Conservation (phyloP, 2,113 vertebrate genomes). For the Regulus satrapa region DNA sequence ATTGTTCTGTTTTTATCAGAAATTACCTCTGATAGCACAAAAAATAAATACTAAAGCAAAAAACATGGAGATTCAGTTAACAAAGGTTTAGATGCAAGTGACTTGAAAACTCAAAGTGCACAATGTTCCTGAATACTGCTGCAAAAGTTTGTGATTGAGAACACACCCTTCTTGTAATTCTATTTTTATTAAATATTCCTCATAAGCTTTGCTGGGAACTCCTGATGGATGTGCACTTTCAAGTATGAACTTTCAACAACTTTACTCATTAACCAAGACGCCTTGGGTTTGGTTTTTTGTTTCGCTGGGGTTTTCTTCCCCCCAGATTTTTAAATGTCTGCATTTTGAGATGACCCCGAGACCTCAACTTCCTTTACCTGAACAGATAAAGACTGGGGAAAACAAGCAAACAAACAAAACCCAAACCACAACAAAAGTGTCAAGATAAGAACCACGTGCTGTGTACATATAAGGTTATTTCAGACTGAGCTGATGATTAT, state of each 20-base stretch:
- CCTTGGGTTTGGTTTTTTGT: neutral
- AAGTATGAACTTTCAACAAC: neutral
- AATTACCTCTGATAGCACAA: neutral
- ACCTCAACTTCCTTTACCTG: neutral
- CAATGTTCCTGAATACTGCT: neutral
- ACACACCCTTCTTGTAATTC: neutral
- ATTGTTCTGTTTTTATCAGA: neutral
- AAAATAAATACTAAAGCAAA: neutral
- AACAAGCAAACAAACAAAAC: neutral
- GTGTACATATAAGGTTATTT: neutral
- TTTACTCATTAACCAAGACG: neutral
- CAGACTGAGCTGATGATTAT: neutral
- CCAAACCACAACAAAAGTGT: neutral
- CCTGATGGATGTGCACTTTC: neutral
- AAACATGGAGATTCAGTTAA: neutral
- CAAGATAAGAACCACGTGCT: neutral
- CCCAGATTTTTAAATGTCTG: neutral
- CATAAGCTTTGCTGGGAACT: neutral
- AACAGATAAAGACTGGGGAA: neutral
- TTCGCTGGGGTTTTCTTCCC: fast-evolving
- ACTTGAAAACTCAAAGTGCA: neutral
- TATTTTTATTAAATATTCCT: neutral
- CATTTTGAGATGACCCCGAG: neutral
- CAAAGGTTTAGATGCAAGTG: neutral
- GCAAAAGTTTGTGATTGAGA: neutral